phyloP scores from a whole-genome alignment of 2,113 vertebrate species.

The Pedionomus torquatus region DNA sequence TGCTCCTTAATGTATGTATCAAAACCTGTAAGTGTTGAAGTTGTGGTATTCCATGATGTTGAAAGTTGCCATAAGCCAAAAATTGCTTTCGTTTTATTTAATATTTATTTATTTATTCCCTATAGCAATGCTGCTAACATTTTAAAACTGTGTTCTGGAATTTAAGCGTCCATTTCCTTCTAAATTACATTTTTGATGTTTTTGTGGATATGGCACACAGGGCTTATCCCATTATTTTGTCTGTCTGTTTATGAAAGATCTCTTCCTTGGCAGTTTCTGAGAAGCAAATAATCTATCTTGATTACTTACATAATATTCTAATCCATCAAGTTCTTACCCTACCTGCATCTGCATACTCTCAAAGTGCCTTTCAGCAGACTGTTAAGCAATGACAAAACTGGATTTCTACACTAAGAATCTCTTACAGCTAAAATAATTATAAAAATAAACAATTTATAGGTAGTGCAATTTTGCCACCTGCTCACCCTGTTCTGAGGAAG shows the following conservation, averaged over 20 bases:
- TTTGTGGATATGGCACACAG: background rate
- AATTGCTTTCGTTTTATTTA: background rate
- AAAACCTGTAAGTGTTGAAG: background rate
- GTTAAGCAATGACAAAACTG: background rate
- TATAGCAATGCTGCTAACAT: background rate
- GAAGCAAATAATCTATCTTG: background rate
- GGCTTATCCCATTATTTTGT: background rate
- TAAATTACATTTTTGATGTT: background rate
- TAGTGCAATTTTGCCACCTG: background rate
- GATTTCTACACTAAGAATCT: background rate
- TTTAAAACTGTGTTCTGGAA: background rate
- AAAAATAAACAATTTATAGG: background rate
- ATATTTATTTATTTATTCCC: no score
- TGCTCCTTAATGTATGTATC: background rate
- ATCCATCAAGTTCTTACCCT: background rate
- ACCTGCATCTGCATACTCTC: background rate
- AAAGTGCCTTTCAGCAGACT: background rate
- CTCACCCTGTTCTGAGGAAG: background rate
- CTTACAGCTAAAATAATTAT: background rate
- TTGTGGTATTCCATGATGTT: background rate
- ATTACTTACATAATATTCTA: background rate
- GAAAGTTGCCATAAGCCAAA: background rate
- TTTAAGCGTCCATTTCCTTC: background rate
- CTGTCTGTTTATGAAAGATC: background rate
- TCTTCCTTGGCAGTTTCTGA: background rate